Conservation (phyloP, 2,888 invertebrate species). For the Acanthosepion esculentum region DNA sequence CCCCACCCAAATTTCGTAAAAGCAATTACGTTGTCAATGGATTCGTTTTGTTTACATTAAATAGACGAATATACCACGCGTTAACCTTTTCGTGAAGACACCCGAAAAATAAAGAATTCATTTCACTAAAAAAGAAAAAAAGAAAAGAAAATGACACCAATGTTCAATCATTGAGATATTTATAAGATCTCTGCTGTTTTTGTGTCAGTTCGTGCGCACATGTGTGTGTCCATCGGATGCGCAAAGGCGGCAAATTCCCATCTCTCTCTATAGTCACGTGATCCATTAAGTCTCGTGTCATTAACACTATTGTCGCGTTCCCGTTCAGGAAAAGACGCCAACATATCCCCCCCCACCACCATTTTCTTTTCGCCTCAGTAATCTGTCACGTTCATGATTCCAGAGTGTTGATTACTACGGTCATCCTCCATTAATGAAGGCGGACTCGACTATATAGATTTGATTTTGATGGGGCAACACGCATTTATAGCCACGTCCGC, state of each 20-base stretch:
- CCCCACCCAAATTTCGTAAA: too few species aligned
- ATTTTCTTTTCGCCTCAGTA: background rate
- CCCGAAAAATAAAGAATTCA: background rate
- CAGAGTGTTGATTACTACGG: background rate
- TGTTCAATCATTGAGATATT: background rate
- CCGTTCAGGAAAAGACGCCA: background rate
- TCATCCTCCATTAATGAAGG: background rate
- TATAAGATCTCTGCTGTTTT: background rate
- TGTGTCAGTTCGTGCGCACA: background rate
- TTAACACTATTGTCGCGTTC: background rate
- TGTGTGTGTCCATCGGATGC: background rate
- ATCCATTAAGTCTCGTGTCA: constrained; percentile 17
- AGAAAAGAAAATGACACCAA: background rate
- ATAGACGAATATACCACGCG: background rate
- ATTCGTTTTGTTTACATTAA: background rate
- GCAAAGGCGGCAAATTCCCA: background rate
- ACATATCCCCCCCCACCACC: background rate
- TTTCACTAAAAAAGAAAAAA: background rate
- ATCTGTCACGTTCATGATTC: background rate
- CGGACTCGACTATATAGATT: background rate
- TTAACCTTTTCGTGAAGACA: background rate
- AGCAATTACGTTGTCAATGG: background rate
- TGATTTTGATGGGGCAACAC: background rate
- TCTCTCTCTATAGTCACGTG: background rate
- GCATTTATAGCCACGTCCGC: background rate